Base-by-base conservation (phyloP, 2,888 invertebrate species). In the Agrotis puta region DNA sequence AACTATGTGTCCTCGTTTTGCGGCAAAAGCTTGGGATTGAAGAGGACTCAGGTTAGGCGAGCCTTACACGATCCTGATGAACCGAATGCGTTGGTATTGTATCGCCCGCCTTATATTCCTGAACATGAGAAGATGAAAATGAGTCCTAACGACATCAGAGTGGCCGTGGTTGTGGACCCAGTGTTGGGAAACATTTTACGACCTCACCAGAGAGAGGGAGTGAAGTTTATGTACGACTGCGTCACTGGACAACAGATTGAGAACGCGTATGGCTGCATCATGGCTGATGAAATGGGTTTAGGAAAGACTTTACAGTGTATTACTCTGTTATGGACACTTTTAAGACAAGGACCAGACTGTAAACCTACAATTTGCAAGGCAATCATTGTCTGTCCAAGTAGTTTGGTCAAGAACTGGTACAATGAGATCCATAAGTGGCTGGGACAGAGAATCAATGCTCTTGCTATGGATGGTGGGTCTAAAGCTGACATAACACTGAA, bases 221-320 rank as follows among this genome's bases (percentile, higher is more conserved):
- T 99, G 0, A 98, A 98, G 90, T 99, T 99, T 91, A 99, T 99
- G 99, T 99, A 99, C 90, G 99, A 99, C 91, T 99, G 99, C 95
- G 99, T 99, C 4, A 99, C 98, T 13, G 99, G 99, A 1, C 96
- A 97, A 51, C 98, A 98, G 87, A 99, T 99, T 83, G 98, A 98
- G 70, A 97, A 97, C 75, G 98, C 98, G 43, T 98, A 97, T 92
- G 99, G 99, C 0, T 99, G 99, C 88, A 99, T 99, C 59, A 99
- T 99, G 99, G 99, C 99, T 4, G 99, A 99, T 94, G 99, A 99
- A 97, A 99, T 99, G 99, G 99, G 97, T 86, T 96, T 99, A 48
- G 99, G 99, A 2, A 99, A 99, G 95, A 99, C 99, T 0, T 95
- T 99, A 14, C 99, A 99, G 92, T 99, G 99, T 92, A 99, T 99